Conservation (phyloP, 2,888 invertebrate genomes). For the Lasioglossum villosulum region DNA sequence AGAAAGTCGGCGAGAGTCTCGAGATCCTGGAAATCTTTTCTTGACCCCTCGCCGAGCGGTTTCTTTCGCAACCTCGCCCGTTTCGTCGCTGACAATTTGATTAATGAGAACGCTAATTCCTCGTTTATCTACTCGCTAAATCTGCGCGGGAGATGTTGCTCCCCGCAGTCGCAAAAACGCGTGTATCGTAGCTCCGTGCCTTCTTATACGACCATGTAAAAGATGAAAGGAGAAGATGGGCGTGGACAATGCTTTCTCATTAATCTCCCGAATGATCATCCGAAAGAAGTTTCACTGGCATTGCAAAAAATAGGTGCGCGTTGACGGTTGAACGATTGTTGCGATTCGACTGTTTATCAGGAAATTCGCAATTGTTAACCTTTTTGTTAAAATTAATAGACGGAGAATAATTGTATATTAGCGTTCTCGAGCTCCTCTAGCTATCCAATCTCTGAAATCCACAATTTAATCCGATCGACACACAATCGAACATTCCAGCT, state of each 20-base stretch:
- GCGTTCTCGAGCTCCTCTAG: too few species aligned
- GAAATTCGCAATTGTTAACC: too few species aligned
- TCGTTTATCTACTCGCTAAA: not conserved
- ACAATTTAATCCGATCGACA: too few species aligned
- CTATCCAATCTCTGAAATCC: too few species aligned
- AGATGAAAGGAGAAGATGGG: not conserved
- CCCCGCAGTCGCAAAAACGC: not conserved
- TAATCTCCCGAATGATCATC: not conserved
- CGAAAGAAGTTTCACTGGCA: not conserved
- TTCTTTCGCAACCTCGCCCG: constrained; percentile 11
- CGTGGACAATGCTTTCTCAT: not conserved
- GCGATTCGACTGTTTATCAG: too few species aligned
- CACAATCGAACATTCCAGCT: not conserved
- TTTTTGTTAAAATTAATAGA: too few species aligned
- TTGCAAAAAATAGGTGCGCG: not conserved
- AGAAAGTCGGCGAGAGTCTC: constrained; percentile 13
- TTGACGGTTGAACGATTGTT: too few species aligned
- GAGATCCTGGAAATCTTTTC: constrained; percentile 14
- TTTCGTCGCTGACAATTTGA: constrained; percentile 6
- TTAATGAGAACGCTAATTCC: constrained; percentile 3
- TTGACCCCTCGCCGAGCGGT: constrained; percentile 10
- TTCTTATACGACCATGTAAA: not conserved
- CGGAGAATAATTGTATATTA: too few species aligned
- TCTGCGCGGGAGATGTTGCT: not conserved
- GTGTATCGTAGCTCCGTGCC: not conserved